Evolutionary conservation across 2,888 invertebrate species (phyloP).

Genomic region (Cistogaster globosa): DNA sequence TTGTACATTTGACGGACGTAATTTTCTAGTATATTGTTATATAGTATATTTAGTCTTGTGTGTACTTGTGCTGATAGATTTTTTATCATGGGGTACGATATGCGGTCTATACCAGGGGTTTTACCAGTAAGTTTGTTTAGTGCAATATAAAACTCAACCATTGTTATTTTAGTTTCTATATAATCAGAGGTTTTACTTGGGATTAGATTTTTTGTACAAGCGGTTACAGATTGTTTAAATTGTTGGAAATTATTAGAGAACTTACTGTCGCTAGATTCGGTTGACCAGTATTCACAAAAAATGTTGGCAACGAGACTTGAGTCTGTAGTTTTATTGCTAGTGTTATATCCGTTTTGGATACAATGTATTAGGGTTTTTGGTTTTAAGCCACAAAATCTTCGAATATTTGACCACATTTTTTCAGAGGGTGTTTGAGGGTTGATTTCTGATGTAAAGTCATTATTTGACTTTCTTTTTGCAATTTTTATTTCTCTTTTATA

Average conservation of each 20-base stretch:
- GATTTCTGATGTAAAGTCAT: slow-evolving; percentile 45
- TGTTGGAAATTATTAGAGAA: slow-evolving; percentile 5
- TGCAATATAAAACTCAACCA: background rate
- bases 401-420: slow-evolving; percentile 47
- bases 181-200: background rate
- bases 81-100: slow-evolving; percentile 7
- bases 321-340: too few species aligned
- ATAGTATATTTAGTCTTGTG: slow-evolving; percentile 3
- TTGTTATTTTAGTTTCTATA: slow-evolving; percentile 1
- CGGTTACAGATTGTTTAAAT: slow-evolving; percentile 8
- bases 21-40: background rate
- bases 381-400: slow-evolving; percentile 27
- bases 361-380: background rate
- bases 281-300: too few species aligned
- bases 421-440: slow-evolving; percentile 24
- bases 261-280: background rate
- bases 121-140: slow-evolving; percentile 32
- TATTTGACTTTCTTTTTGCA: too few species aligned
- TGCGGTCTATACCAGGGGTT: slow-evolving; percentile 6
- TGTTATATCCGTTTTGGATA: too few species aligned
- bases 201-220: background rate
- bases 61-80: slow-evolving; percentile 13
- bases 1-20: slow-evolving; percentile 6
- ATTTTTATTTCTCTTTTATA: slow-evolving; percentile 36
- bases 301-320: too few species aligned